phyloP scores from a whole-genome alignment of 1,140 invertebrate genomes.

The Mactra quadrangularis region DNA sequence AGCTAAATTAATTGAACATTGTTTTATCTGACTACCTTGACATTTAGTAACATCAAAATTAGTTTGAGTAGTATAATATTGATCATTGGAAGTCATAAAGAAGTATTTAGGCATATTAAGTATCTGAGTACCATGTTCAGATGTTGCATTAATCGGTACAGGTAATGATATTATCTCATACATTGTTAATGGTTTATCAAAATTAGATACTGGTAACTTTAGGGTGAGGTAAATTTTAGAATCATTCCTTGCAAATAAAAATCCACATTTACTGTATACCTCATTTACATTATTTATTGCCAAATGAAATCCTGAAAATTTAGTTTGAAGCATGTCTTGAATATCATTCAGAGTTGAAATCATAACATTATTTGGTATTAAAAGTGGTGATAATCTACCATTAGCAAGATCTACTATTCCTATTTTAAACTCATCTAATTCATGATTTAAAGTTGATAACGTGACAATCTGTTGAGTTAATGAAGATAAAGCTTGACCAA shows the following conservation, averaged over 20 bases:
- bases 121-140: slow-evolving; percentile 49
- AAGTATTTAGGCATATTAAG: slow-evolving; percentile 27
- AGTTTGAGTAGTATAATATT: slow-evolving; percentile 25
- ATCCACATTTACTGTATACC: slow-evolving; percentile 19
- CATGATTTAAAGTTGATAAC: not conserved
- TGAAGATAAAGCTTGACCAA: not conserved
- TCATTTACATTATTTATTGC: not conserved
- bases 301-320: slow-evolving; percentile 31
- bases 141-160: slow-evolving; percentile 45
- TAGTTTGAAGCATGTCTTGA: slow-evolving; percentile 22
- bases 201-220: slow-evolving; percentile 21
- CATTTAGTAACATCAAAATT: slow-evolving; percentile 29
- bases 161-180: slow-evolving; percentile 28
- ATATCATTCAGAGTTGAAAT: slow-evolving; percentile 27
- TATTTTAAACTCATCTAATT: slow-evolving; percentile 34
- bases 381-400: slow-evolving; percentile 38
- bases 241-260: slow-evolving; percentile 33
- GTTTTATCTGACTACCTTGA: not conserved
- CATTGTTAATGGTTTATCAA: slow-evolving; percentile 1
- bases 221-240: slow-evolving; percentile 16
- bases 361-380: slow-evolving; percentile 1
- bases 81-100: slow-evolving; percentile 3
- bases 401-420: slow-evolving; percentile 18
- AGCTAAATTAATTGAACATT: slow-evolving; percentile 36
- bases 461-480: slow-evolving; percentile 32